Evolutionary conservation across 2,888 invertebrate genomes (phyloP).

Genomic region (Mimachlamys varia): DNA sequence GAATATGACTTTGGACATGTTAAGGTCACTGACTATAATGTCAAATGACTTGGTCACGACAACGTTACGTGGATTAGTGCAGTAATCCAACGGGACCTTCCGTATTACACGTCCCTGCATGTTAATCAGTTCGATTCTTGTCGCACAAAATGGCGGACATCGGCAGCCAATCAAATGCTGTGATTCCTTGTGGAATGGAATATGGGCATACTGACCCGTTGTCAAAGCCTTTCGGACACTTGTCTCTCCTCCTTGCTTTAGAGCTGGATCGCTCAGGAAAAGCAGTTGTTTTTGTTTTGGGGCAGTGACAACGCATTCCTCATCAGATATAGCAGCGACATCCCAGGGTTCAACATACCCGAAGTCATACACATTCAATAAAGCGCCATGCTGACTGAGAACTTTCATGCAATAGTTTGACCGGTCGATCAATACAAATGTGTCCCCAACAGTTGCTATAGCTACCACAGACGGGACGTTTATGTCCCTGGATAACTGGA

Average conservation of each 20-base stretch:
- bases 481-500: background rate
- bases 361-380: background rate
- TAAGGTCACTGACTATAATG: background rate
- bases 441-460: background rate
- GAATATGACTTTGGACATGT: background rate
- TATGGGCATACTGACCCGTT: background rate
- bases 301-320: background rate
- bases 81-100: background rate
- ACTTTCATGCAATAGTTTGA: conserved; percentile 16
- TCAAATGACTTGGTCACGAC: background rate
- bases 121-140: background rate
- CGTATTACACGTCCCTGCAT: background rate
- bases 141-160: background rate
- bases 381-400: background rate
- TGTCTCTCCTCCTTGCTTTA: background rate
- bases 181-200: background rate
- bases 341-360: background rate
- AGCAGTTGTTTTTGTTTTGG: conserved; percentile 9
- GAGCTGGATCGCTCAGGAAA: background rate
- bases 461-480: background rate
- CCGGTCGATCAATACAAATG: background rate
- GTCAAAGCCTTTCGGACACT: background rate
- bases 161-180: background rate
- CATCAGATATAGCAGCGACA: background rate
- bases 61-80: background rate